phyloP scores from a whole-genome alignment of 2,797 vertebrate species.

The Lacerta viridis region DNA sequence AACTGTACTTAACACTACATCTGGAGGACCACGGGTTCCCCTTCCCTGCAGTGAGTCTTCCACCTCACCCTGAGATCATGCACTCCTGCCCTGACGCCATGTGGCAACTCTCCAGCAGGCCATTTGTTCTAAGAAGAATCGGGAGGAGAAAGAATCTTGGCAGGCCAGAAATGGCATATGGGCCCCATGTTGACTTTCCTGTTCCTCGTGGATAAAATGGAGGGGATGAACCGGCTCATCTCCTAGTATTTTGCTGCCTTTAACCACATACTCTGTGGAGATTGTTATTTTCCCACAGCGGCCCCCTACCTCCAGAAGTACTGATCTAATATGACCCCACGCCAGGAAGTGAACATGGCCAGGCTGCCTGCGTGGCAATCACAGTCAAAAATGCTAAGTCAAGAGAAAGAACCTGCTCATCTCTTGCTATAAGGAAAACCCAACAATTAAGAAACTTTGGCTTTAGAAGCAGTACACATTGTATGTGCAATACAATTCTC shows the following conservation, averaged over 20 bases:
- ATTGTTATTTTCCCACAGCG: neutral
- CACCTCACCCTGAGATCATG: neutral
- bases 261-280: neutral
- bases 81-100: neutral
- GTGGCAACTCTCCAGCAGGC: neutral
- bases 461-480: neutral
- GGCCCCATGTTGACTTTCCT: neutral
- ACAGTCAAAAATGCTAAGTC: slow-evolving; percentile 18
- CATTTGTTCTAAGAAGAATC: neutral
- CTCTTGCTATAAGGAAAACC: neutral
- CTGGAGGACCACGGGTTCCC: no score
- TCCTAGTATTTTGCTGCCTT: neutral
- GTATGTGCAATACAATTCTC: no score
- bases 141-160: neutral
- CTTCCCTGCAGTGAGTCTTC: neutral
- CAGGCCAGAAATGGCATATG: neutral
- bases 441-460: neutral
- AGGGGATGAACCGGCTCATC: neutral
- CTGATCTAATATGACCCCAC: neutral
- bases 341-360: neutral
- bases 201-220: neutral
- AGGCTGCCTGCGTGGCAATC: neutral
- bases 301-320: neutral
- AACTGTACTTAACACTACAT: no score
- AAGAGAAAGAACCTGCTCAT: neutral